Conservation (phyloP, 2,888 invertebrate genomes). For the Dicyrtomina minuta region DNA sequence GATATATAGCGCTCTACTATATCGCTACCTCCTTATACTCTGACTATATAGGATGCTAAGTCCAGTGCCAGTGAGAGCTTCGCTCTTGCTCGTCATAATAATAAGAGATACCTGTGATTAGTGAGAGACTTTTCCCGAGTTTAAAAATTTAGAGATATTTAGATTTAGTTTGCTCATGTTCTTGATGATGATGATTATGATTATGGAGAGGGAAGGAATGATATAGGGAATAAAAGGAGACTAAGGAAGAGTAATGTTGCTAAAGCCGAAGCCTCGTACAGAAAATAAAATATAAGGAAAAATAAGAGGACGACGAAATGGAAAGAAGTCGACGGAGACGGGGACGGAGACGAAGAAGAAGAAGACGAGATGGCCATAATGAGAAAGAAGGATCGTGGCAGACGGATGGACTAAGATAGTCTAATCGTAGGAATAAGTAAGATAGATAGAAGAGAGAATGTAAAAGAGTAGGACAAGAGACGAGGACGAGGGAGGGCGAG, state of each 20-base stretch:
- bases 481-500: background rate
- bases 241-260: background rate
- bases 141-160: conserved; percentile 4
- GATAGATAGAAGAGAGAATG: conserved; percentile 34
- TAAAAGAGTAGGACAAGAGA: conserved; percentile 1
- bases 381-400: conserved; percentile 22
- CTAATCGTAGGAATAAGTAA: conserved; percentile 40
- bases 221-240: background rate
- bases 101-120: conserved; percentile 13
- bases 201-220: background rate
- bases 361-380: conserved; percentile 24
- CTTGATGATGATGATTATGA: background rate
- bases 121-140: conserved; percentile 1
- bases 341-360: background rate
- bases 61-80: too few species aligned
- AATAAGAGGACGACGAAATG: conserved; percentile 9
- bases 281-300: background rate
- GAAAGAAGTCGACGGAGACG: conserved; percentile 9
- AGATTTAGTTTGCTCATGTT: background rate
- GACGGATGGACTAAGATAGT: conserved; percentile 8
- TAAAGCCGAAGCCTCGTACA: too few species aligned
- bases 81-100: too few species aligned
- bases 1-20: too few species aligned
- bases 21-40: too few species aligned
- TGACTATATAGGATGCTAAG: too few species aligned